These are phyloP conservation scores for Sturmia bella DNA, from an alignment of 2,888 invertebrate species.

Conservation along the genomic window DNA sequence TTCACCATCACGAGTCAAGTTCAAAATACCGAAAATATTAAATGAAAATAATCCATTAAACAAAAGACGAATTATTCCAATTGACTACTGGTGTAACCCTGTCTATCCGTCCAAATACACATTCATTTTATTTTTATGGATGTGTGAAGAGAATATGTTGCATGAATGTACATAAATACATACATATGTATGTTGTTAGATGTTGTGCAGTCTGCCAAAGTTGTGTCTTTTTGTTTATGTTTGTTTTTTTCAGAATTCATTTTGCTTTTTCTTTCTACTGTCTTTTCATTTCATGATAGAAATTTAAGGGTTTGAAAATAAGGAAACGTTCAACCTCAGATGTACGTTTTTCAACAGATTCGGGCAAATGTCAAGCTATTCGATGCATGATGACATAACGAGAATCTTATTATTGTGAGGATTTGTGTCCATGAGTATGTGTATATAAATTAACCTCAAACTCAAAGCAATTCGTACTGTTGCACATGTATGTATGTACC, in stretches of 20 bases:
- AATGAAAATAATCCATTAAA: slow-evolving; percentile 67
- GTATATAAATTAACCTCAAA: slow-evolving; percentile 29
- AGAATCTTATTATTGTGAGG: slow-evolving; percentile 48
- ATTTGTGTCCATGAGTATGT: slow-evolving; percentile 7
- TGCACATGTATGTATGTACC: slow-evolving; percentile 34
- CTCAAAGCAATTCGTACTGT: slow-evolving; percentile 33
- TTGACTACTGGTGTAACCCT: slow-evolving; percentile 67
- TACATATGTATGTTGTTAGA: slow-evolving; percentile 3
- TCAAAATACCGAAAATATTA: slow-evolving; percentile 66
- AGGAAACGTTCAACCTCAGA: slow-evolving; percentile 44
- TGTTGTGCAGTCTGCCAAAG: slow-evolving; percentile 33
- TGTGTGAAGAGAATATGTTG: neutral
- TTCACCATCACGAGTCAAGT: slow-evolving; percentile 67
- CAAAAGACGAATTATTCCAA: slow-evolving; percentile 69
- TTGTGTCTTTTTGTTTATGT: slow-evolving; percentile 17
- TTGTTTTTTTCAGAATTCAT: slow-evolving; percentile 7
- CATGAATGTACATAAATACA: neutral
- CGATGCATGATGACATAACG: slow-evolving; percentile 53
- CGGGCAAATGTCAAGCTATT: slow-evolving; percentile 67
- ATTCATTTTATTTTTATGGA: neutral
- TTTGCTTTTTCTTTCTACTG: slow-evolving; percentile 2
- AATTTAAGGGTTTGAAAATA: slow-evolving; percentile 58
- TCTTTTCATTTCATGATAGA: slow-evolving; percentile 6
- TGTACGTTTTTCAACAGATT: slow-evolving; percentile 41
- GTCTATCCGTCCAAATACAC: slow-evolving; percentile 36